A percentile compares a stretch with the other conserved stretches of the same genome.
These are phyloP conservation scores for Miniopterus natalensis DNA, from an alignment of 2,113 vertebrate genomes.

Conservation along the genomic window DNA sequence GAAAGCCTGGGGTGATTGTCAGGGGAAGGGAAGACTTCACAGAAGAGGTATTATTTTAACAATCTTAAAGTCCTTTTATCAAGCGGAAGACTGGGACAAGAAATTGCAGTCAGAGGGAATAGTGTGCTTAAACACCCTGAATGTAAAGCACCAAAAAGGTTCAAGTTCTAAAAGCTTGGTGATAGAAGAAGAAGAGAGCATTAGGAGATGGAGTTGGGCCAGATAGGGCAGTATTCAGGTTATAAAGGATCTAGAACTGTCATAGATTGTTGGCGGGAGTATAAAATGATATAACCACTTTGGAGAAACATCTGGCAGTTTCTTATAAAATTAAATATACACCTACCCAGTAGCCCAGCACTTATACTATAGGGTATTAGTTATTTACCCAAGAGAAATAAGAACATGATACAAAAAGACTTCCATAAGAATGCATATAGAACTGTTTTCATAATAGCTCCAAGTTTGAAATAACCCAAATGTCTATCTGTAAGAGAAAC, in stretches of 20 bases:
- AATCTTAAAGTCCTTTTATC: not conserved
- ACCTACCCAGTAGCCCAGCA: not conserved
- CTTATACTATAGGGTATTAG: not conserved
- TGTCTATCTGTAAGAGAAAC: not conserved
- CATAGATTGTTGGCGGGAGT: not conserved
- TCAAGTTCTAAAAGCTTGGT: not conserved
- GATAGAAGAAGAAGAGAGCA: not conserved
- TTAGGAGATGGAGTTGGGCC: not conserved
- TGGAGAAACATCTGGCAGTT: constrained; percentile 13
- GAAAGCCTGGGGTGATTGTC: not conserved
- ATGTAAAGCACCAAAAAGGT: not conserved
- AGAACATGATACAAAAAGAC: constrained; percentile 24
- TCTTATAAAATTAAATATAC: constrained; percentile 4
- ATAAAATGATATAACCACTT: not conserved
- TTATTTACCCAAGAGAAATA: constrained; percentile 41
- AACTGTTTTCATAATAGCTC: not conserved
- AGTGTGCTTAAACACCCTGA: not conserved
- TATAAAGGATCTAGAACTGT: not conserved
- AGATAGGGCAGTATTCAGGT: not conserved
- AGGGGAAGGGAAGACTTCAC: constrained; percentile 12
- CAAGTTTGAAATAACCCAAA: not conserved
- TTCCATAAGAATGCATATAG: not conserved
- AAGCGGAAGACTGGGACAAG: not conserved
- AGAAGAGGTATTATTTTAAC: not conserved
- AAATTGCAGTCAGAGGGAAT: not conserved